phyloP scores from a whole-genome alignment of 2,113 vertebrate species.

The Sinocyclocheilus maitianheensis region DNA sequence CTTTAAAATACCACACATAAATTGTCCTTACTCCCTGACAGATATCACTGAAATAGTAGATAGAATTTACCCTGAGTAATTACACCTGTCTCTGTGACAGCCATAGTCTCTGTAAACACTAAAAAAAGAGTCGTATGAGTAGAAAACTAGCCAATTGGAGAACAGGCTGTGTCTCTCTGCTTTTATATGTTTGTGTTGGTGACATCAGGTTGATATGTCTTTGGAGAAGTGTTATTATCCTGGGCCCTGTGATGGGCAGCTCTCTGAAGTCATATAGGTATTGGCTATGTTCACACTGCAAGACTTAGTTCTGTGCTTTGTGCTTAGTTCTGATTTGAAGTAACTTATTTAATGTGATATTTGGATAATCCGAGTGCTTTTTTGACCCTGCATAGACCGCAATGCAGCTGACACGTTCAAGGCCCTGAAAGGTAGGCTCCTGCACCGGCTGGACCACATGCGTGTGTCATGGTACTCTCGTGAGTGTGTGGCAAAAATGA shows the following conservation, averaged over 20 bases:
- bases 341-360: not conserved
- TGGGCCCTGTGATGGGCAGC: not conserved
- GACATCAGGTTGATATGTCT: not conserved
- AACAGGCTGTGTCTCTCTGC: not conserved
- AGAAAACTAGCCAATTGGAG: not conserved
- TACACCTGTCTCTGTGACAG: not conserved
- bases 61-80: not conserved
- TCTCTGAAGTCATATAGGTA: not conserved
- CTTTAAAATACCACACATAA: conserved; percentile 8
- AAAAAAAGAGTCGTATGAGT: not conserved
- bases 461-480: no score
- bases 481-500: no score
- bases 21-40: not conserved
- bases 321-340: not conserved
- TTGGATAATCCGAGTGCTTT: not conserved
- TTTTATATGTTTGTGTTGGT: not conserved
- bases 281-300: not conserved
- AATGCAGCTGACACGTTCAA: no score
- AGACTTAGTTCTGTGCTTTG: not conserved
- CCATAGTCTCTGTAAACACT: not conserved
- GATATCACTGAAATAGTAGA: not conserved
- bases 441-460: no score
- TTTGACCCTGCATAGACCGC: no score
- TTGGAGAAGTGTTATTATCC: not conserved
- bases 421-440: no score